phyloP scores from a whole-genome alignment of 30 jellyfish, hydroid and myxozoan species.

The Cassiopea andromeda region DNA sequence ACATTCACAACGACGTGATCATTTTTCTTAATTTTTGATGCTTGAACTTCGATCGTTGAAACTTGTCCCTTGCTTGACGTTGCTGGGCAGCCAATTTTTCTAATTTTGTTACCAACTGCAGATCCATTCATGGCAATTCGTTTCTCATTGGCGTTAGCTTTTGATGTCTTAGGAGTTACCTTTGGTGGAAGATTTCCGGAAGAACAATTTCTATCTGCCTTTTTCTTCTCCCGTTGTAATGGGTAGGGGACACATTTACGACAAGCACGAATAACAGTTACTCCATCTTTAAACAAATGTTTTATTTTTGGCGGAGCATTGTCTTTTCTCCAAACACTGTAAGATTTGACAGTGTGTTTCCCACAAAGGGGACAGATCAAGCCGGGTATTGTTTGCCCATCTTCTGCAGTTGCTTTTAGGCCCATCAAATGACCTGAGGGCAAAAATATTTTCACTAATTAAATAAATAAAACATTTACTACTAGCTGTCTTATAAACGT shows the following conservation, averaged over 20 bases:
- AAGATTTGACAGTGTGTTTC: constrained; percentile 61
- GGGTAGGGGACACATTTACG: constrained; percentile 79
- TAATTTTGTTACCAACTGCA: neutral
- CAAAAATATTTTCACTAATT: neutral
- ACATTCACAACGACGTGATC: constrained; percentile 2
- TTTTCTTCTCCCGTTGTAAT: constrained; percentile 32
- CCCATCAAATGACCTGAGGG: constrained; percentile 42
- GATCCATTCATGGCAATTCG: neutral
- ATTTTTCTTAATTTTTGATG: constrained; percentile 8
- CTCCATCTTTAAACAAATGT: constrained; percentile 59
- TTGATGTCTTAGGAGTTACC: neutral
- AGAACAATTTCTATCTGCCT: neutral
- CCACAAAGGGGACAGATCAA: constrained; percentile 71
- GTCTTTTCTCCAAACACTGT: constrained; percentile 55
- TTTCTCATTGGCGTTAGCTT: neutral
- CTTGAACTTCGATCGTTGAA: constrained; percentile 15
- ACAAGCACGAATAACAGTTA: constrained; percentile 60
- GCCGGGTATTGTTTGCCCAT: constrained; percentile 61
- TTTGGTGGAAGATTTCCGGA: neutral
- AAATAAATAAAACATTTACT: neutral
- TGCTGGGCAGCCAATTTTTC: neutral
- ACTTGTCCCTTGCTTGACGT: constrained; percentile 10
- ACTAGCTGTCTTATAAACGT: too few species aligned
- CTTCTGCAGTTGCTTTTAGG: constrained; percentile 52
- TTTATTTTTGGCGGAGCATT: constrained; percentile 58